phyloP scores from a whole-genome alignment of 2,888 invertebrate species.

The Drosophila setosimentum region DNA sequence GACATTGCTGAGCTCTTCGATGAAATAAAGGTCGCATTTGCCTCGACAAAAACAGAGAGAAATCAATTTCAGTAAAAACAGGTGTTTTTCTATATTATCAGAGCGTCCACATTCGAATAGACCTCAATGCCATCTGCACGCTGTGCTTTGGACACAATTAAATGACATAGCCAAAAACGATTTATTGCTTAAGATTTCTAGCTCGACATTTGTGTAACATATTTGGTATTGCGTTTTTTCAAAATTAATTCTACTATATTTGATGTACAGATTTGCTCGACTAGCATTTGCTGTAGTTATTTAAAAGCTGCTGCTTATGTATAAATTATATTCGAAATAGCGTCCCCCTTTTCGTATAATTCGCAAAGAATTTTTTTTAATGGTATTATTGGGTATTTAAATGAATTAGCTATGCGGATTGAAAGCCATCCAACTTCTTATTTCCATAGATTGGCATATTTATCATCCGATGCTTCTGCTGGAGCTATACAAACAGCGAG shows the following conservation, averaged over 20 bases:
- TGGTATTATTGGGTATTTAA: slow-evolving; percentile 17
- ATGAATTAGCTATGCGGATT: slow-evolving; percentile 50
- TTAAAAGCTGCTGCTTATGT: slow-evolving; percentile 1
- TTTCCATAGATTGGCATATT: slow-evolving; percentile 40
- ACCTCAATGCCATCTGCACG: slow-evolving; percentile 15
- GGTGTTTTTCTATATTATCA: slow-evolving; percentile 60
- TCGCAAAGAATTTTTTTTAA: slow-evolving; percentile 1
- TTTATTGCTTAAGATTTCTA: slow-evolving; percentile 61
- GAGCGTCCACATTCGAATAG: slow-evolving; percentile 14
- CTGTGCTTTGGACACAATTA: slow-evolving; percentile 36
- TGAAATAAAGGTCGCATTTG: slow-evolving; percentile 71
- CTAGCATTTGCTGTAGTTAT: slow-evolving; percentile 30
- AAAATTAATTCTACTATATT: slow-evolving; percentile 40
- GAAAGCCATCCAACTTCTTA: slow-evolving; percentile 22
- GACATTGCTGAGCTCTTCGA: slow-evolving; percentile 57
- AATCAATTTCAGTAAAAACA: slow-evolving; percentile 53
- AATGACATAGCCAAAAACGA: slow-evolving; percentile 56
- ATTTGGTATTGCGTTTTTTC: slow-evolving; percentile 51
- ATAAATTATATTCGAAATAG: slow-evolving; percentile 11
- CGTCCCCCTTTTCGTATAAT: background rate
- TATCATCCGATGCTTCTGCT: slow-evolving; percentile 30
- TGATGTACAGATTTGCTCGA: slow-evolving; percentile 18
- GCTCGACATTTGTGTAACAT: slow-evolving; percentile 60
- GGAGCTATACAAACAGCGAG: slow-evolving; percentile 37
- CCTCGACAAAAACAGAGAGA: slow-evolving; percentile 26